phyloP scores from a whole-genome alignment of 2,113 vertebrate genomes.

The Rhizomys pruinosus region DNA sequence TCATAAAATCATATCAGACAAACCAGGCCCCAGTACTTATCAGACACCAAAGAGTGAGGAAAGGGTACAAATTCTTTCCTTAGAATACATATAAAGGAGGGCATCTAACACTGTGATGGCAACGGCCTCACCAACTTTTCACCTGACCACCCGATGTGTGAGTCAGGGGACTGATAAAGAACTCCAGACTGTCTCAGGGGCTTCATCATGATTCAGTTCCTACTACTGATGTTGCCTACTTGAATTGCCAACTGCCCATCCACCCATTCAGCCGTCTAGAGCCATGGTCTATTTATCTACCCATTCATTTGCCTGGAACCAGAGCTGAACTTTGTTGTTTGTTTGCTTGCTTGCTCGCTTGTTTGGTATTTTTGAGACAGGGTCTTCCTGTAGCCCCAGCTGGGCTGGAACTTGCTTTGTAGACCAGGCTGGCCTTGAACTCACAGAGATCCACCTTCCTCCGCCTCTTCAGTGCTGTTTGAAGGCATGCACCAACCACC shows the following conservation, averaged over 20 bases:
- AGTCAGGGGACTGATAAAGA: neutral
- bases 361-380: no score
- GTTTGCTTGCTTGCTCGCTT: no score
- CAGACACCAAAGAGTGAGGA: neutral
- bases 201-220: neutral
- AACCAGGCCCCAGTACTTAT: neutral
- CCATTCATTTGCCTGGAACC: neutral
- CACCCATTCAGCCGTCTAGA: neutral
- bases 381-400: no score
- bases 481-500: no score
- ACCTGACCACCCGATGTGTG: neutral
- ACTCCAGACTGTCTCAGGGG: neutral
- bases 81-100: neutral
- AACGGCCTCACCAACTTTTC: neutral
- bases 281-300: neutral
- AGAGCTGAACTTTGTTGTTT: no score
- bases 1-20: neutral
- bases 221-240: neutral
- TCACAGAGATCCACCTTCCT: no score
- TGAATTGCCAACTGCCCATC: neutral
- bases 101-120: neutral
- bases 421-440: no score
- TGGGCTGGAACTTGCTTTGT: no score
- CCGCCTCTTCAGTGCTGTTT: no score
- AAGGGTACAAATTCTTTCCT: neutral